phyloP scores from a whole-genome alignment of 35 echinoderm and acorn worm genomes.

The Eucidaris tribuloides region DNA sequence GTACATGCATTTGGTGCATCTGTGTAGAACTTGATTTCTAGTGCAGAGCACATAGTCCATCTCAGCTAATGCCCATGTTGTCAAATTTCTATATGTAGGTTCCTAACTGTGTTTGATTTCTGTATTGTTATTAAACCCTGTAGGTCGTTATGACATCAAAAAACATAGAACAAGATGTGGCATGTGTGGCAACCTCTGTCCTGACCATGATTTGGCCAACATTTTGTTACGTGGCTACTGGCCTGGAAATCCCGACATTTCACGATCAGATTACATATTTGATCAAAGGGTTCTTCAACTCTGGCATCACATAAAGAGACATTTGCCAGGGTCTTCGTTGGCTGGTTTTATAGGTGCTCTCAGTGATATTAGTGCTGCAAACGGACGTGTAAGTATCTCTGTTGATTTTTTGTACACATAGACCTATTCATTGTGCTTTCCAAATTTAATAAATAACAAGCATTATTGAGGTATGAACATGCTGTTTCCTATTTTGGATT shows the following conservation, averaged over 20 bases:
- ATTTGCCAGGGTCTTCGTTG: not conserved
- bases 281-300: not conserved
- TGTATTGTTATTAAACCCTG: too few species aligned
- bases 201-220: not conserved
- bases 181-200: not conserved
- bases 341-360: not conserved
- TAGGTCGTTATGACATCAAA: not conserved
- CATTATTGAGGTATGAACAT: too few species aligned
- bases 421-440: not conserved
- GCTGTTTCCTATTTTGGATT: too few species aligned
- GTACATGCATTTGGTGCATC: too few species aligned
- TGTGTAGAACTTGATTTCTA: too few species aligned
- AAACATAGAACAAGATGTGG: not conserved
- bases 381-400: not conserved
- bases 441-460: not conserved
- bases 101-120: too few species aligned
- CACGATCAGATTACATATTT: not conserved
- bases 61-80: too few species aligned
- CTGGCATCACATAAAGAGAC: not conserved
- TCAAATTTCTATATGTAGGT: too few species aligned
- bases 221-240: not conserved
- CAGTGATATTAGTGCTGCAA: not conserved
- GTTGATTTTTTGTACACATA: not conserved
- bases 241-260: not conserved
- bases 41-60: too few species aligned